Evolutionary conservation across 2,888 invertebrate genomes (phyloP), one percentile per base, ranked within the genome.

Genomic region (Peribatodes rhomboidaria): DNA sequence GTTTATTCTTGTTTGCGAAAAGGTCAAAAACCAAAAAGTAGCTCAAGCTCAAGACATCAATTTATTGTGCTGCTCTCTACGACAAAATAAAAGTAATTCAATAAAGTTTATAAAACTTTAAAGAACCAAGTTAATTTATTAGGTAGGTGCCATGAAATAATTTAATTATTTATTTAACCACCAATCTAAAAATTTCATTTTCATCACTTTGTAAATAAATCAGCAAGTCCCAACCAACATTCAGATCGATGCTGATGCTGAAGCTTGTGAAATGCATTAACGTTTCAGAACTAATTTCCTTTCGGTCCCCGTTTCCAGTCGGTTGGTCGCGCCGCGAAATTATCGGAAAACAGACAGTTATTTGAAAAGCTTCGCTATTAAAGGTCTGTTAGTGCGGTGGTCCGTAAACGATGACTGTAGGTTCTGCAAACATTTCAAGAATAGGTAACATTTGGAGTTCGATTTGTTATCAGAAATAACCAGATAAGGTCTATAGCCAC

Each of bases 251-350:
- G n/a, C n/a, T n/a, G 20, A 55, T 44, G 55, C 16, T n/a, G 20
- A 37, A 59, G 54, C 60, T 54, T 37, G 57, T 49, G 55, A 55
- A 65, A 69, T 68, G 52, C 66, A 68, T 65, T 65, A 65, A 65
- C 62, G 60, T 64, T 69, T 65, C 66, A 66, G 55, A 71, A 64
- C 49, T 64, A 67, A 71, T 71, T 68, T 71, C 69, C 67, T 66
- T 60, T 65, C 52, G 52, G 60, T 59, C 37, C 58, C 54, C 18
- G 59, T 41, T 64, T 64, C 59, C 64, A 64, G 54, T 35, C 35
- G 47, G 54, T 22, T 46, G 58, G 46, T 53, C 47, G 53, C 46
- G 60, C 49, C 55, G 61, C 33, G 60, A 68, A 47, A 63, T 67
- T 52, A 63, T 68, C 63, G 47, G 62, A 49, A 66, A 65, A 68